Conservation (phyloP, 2,888 invertebrate species). For the Sympetrum striolatum region DNA sequence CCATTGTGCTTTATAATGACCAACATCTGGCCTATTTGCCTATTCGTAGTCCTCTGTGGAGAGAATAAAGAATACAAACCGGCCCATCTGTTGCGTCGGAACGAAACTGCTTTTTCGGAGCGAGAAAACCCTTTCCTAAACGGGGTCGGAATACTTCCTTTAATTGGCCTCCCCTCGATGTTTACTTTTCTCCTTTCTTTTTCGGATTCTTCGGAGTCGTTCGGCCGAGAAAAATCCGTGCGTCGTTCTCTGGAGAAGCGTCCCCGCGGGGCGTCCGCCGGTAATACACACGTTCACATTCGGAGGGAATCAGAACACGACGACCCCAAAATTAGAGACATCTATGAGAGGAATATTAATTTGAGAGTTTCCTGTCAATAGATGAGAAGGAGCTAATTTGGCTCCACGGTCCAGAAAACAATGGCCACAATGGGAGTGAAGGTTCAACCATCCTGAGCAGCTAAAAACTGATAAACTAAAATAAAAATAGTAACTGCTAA, state of each 20-base stretch:
- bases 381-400: no score
- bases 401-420: no score
- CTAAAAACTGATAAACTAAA: no score
- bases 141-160: background rate
- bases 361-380: no score
- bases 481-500: no score
- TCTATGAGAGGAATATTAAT: no score
- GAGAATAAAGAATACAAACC: no score
- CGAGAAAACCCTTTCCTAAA: background rate
- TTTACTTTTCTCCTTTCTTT: background rate
- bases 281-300: background rate
- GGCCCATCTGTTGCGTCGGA: background rate
- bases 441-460: no score
- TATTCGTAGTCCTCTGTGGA: no score
- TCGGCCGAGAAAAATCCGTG: background rate
- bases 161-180: background rate
- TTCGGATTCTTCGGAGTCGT: background rate
- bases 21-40: no score
- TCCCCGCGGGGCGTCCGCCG: background rate
- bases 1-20: no score
- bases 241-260: background rate
- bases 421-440: no score
- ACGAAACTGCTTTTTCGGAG: background rate
- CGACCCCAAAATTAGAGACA: background rate
- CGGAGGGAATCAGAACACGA: background rate